These are phyloP conservation scores for Brachyhypopomus gauderio DNA, from an alignment of 2,113 vertebrate species.

Conservation along the genomic window DNA sequence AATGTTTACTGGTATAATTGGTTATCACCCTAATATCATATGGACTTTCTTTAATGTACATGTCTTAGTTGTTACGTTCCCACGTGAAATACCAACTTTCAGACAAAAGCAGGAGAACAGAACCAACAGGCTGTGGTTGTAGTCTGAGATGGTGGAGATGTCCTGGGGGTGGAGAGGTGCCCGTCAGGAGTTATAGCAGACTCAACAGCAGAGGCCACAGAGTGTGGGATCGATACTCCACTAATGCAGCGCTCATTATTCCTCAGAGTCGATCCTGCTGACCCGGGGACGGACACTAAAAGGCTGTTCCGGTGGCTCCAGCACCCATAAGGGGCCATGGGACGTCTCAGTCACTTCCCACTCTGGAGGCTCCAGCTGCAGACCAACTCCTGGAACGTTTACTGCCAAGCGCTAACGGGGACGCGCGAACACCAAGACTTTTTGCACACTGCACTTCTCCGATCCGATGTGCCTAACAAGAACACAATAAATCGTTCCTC, in stretches of 20 bases:
- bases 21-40: not conserved
- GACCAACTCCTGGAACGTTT: constrained; percentile 49
- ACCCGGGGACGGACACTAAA: constrained; percentile 54
- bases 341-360: constrained; percentile 47
- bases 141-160: constrained; percentile 41
- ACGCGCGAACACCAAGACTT: constrained; percentile 52
- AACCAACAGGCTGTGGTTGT: constrained; percentile 39
- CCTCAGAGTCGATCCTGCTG: constrained; percentile 54
- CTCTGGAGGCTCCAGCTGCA: constrained; percentile 27
- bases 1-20: not conserved
- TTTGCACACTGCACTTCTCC: constrained; percentile 64
- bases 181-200: constrained; percentile 46
- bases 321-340: constrained; percentile 47
- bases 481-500: constrained; percentile 86
- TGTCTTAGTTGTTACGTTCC: no score
- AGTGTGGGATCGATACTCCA: constrained; percentile 54
- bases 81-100: no score
- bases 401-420: constrained; percentile 49
- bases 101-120: constrained; percentile 13
- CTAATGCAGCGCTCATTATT: constrained; percentile 61
- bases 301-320: constrained; percentile 48
- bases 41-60: not conserved
- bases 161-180: constrained; percentile 49
- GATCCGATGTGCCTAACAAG: constrained; percentile 82
- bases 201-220: constrained; percentile 38